These are phyloP conservation scores for Circaetus gallicus DNA, from an alignment of 2,113 vertebrate species.

Conservation along the genomic window DNA sequence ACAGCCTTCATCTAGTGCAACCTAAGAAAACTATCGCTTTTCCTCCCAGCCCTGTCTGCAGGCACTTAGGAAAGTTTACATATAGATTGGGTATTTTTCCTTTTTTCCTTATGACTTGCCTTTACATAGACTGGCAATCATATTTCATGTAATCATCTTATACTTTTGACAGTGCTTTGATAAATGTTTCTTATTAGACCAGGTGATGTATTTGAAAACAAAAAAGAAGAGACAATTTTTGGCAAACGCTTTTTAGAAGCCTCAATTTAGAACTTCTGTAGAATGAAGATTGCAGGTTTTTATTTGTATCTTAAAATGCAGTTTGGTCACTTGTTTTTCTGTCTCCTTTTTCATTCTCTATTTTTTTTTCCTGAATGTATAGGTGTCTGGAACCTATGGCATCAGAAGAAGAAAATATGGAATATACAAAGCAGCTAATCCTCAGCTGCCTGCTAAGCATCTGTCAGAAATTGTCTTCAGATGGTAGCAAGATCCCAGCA, in stretches of 20 bases:
- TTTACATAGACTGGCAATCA: not conserved
- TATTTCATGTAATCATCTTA: not conserved
- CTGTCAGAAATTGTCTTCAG: slow-evolving; percentile 82
- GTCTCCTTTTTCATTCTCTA: not conserved
- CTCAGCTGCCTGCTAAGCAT: slow-evolving; percentile 88
- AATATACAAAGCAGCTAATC: slow-evolving; percentile 94
- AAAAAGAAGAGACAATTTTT: not conserved
- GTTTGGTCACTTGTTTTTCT: not conserved
- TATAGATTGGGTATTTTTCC: not conserved
- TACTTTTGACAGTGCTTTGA: not conserved
- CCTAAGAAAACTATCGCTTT: not conserved
- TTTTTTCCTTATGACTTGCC: not conserved
- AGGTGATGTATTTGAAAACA: not conserved
- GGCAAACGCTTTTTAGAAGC: not conserved
- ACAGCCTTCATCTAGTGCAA: not conserved
- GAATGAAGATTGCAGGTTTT: not conserved
- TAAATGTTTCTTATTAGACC: not conserved
- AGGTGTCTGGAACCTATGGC: slow-evolving; percentile 83
- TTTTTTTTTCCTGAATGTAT: not conserved
- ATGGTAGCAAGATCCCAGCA: slow-evolving; percentile 72
- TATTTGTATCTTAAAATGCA: not conserved
- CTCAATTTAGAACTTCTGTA: not conserved
- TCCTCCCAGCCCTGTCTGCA: not conserved
- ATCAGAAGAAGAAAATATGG: slow-evolving; percentile 77
- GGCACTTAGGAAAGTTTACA: not conserved